Evolutionary conservation across 64 coral and sea anemone genomes (phyloP).

Genomic region (Platygyra sinensis): DNA sequence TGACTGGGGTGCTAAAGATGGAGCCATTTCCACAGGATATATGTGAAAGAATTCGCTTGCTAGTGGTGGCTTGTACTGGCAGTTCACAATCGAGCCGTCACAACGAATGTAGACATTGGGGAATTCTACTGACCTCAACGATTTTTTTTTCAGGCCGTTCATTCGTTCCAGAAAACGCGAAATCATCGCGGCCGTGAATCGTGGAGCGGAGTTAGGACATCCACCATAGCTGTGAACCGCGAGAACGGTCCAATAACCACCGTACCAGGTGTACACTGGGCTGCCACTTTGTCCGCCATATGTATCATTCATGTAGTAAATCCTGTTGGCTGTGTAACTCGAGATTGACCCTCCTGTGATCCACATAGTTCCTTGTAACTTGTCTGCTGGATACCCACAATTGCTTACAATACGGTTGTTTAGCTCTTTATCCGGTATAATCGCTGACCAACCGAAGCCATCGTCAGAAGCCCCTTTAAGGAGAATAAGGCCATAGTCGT

Average conservation of each 20-base stretch:
- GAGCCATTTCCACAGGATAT: slow-evolving; percentile 30
- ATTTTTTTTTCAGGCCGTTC: slow-evolving; percentile 20
- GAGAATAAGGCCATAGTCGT: slow-evolving; percentile 46
- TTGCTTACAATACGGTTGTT: slow-evolving; percentile 45
- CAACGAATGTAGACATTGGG: slow-evolving; percentile 52
- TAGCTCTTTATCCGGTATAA: slow-evolving; percentile 21
- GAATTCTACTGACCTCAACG: slow-evolving; percentile 31
- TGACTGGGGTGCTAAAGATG: background rate
- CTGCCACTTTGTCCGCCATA: slow-evolving; percentile 47
- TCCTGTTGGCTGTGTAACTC: background rate
- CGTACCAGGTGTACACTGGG: slow-evolving; percentile 55
- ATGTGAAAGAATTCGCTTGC: background rate
- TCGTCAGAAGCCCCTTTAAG: slow-evolving; percentile 24
- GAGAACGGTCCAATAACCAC: slow-evolving; percentile 54
- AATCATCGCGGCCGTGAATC: slow-evolving; percentile 51
- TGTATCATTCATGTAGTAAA: slow-evolving; percentile 50
- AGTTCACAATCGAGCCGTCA: slow-evolving; percentile 58
- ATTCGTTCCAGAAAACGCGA: slow-evolving; percentile 57
- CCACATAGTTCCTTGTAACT: slow-evolving; percentile 37
- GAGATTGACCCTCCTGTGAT: slow-evolving; percentile 18
- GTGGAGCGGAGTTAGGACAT: slow-evolving; percentile 42
- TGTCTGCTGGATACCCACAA: slow-evolving; percentile 36
- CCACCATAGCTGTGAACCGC: slow-evolving; percentile 33
- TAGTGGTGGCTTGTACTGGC: slow-evolving; percentile 49
- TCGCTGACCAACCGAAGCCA: slow-evolving; percentile 63